phyloP scores from a whole-genome alignment of 2,113 vertebrate genomes.

The Capreolus pygargus region DNA sequence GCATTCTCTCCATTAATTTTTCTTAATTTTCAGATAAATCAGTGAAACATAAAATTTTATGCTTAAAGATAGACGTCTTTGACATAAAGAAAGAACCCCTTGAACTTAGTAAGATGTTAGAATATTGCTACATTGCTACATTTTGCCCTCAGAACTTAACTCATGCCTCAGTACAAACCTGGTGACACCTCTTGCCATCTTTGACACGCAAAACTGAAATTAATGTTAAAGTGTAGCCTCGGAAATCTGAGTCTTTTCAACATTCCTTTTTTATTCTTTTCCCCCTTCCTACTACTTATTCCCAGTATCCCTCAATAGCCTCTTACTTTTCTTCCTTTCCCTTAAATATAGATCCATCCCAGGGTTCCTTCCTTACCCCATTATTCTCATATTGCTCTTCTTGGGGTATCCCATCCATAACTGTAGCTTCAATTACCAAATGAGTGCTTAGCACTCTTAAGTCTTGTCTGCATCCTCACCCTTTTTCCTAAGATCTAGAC shows the following conservation, averaged over 20 bases:
- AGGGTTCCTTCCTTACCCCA: background rate
- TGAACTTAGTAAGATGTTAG: background rate
- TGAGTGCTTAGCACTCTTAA: background rate
- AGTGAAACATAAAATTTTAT: conserved; percentile 37
- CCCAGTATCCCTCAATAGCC: background rate
- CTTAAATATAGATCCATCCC: conserved; percentile 4
- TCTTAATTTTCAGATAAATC: conserved; percentile 3
- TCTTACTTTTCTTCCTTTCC: conserved; percentile 26
- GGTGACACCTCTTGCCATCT: background rate
- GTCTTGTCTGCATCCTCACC: background rate
- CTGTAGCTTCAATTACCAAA: background rate
- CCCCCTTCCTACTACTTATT: background rate
- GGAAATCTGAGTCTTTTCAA: background rate
- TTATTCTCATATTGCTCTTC: background rate
- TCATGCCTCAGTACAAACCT: background rate
- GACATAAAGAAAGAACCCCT: background rate
- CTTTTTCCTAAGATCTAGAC: background rate
- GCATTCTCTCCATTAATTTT: background rate
- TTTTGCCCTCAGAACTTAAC: background rate
- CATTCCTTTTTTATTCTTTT: background rate
- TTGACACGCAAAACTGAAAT: conserved; percentile 18
- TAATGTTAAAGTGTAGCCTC: conserved; percentile 21
- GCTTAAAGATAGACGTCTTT: background rate
- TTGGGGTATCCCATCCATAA: background rate
- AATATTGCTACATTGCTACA: background rate